Evolutionary conservation across 2,888 invertebrate species (phyloP).

Genomic region (Stenurella melanura): DNA sequence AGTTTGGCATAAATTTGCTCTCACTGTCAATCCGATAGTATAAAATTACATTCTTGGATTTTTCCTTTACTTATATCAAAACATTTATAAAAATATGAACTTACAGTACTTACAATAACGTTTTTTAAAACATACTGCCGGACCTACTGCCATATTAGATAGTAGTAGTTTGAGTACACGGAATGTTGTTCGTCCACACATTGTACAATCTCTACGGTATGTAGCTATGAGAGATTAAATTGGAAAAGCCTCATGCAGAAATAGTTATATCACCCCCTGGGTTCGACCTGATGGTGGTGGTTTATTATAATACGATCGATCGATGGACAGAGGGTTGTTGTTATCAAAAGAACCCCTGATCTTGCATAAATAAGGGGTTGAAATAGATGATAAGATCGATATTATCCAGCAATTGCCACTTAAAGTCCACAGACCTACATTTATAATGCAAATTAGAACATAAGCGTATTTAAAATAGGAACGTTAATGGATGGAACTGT

Average conservation of each 20-base stretch:
- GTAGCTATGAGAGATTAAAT: conserved; percentile 32
- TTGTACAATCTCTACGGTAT: conserved; percentile 45
- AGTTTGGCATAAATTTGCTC: too few relatives aligned
- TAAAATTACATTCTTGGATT: too few relatives aligned
- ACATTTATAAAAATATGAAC: too few relatives aligned
- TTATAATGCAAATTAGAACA: conserved; percentile 32
- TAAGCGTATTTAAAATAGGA: conserved; percentile 19
- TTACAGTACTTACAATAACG: too few relatives aligned
- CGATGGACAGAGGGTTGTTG: conserved; percentile 41
- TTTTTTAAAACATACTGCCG: too few relatives aligned
- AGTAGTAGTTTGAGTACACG: too few relatives aligned
- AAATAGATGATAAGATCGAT: conserved; percentile 48
- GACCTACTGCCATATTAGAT: too few relatives aligned
- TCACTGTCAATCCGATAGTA: too few relatives aligned
- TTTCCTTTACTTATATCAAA: too few relatives aligned
- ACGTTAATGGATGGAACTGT: not conserved
- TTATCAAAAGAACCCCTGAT: conserved; percentile 46
- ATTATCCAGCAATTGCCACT: conserved; percentile 35
- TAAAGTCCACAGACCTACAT: conserved; percentile 33
- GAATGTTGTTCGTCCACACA: conserved; percentile 40
- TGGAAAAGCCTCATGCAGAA: conserved; percentile 38
- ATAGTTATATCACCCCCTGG: conserved; percentile 39
- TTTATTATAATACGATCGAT: conserved; percentile 48
- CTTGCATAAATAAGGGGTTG: conserved; percentile 53
- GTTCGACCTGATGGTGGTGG: conserved; percentile 36